Evolutionary conservation across 2,113 vertebrate species (phyloP).

Genomic region (Sinocyclocheilus anshuiensis): DNA sequence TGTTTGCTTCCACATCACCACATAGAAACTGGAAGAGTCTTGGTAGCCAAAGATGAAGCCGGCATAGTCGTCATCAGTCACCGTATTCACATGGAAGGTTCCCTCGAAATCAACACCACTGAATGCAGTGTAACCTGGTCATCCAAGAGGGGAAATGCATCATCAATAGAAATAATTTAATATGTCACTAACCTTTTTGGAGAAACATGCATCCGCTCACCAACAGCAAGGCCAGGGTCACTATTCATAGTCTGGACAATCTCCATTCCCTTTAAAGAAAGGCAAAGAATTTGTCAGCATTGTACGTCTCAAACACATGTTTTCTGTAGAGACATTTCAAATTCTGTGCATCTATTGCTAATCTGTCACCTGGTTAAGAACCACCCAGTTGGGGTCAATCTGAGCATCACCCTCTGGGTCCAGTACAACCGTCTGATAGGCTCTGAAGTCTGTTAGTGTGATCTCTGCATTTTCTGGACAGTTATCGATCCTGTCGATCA

Average conservation of each 20-base stretch:
- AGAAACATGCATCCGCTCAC: slow-evolving; percentile 71
- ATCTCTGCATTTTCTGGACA: slow-evolving; percentile 97
- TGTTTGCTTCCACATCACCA: slow-evolving; percentile 99
- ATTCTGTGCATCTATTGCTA: too few relatives aligned
- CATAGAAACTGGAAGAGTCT: slow-evolving; percentile 97
- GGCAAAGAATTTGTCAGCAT: background rate
- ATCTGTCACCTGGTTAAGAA: slow-evolving; percentile 86
- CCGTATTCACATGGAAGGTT: slow-evolving; percentile 96
- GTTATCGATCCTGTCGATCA: slow-evolving; percentile 94
- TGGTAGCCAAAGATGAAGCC: slow-evolving; percentile 99
- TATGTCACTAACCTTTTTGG: background rate
- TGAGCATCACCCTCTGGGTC: slow-evolving; percentile 97
- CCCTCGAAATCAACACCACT: slow-evolving; percentile 98
- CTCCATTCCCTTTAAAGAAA: slow-evolving; percentile 89
- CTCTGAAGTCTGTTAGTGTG: slow-evolving; percentile 96
- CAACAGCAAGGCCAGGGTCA: slow-evolving; percentile 96
- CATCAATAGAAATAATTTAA: background rate
- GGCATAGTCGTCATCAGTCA: slow-evolving; percentile 96
- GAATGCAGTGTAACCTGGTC: slow-evolving; percentile 95
- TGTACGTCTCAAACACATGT: background rate
- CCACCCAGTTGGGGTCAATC: slow-evolving; percentile 98
- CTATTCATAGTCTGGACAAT: slow-evolving; percentile 99
- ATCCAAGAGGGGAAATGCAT: background rate
- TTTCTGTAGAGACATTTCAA: background rate
- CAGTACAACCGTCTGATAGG: slow-evolving; percentile 96